phyloP scores from a whole-genome alignment of 53 echinoderm and acorn worm genomes.

The Echinarachnius parma region DNA sequence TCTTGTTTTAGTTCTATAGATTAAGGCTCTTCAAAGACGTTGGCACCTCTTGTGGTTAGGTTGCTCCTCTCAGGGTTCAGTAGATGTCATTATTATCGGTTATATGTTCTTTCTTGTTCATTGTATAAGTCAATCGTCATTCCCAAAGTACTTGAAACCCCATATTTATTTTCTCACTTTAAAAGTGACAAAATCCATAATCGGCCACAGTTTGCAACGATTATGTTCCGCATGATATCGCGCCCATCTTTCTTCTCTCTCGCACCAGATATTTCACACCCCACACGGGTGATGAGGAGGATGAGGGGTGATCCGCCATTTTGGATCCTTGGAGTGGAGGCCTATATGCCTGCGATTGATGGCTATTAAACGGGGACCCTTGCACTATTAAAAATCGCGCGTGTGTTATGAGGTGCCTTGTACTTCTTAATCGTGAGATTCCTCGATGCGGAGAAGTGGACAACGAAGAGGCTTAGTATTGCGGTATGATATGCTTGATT shows the following conservation, averaged over 20 bases:
- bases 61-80: too few relatives aligned
- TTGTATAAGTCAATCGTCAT: conserved; percentile 31
- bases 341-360: conserved; percentile 2
- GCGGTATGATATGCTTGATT: too few relatives aligned
- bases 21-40: too few relatives aligned
- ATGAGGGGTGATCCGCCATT: conserved; percentile 13
- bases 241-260: conserved; percentile 6
- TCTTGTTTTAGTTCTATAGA: too few relatives aligned
- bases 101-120: background rate
- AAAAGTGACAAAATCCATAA: conserved; percentile 51
- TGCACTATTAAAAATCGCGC: background rate
- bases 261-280: conserved; percentile 25
- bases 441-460: too few relatives aligned
- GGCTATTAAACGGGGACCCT: too few relatives aligned
- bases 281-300: background rate
- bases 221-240: conserved; percentile 26
- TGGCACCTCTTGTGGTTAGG: too few relatives aligned
- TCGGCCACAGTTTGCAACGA: conserved; percentile 17
- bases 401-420: background rate
- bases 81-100: conserved; percentile 17
- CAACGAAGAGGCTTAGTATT: too few relatives aligned
- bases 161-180: conserved; percentile 22
- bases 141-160: conserved; percentile 48
- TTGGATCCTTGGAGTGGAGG: background rate
- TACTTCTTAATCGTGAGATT: too few relatives aligned